phyloP scores from a whole-genome alignment of 2,888 invertebrate genomes.

The Pherbina coryleti region DNA sequence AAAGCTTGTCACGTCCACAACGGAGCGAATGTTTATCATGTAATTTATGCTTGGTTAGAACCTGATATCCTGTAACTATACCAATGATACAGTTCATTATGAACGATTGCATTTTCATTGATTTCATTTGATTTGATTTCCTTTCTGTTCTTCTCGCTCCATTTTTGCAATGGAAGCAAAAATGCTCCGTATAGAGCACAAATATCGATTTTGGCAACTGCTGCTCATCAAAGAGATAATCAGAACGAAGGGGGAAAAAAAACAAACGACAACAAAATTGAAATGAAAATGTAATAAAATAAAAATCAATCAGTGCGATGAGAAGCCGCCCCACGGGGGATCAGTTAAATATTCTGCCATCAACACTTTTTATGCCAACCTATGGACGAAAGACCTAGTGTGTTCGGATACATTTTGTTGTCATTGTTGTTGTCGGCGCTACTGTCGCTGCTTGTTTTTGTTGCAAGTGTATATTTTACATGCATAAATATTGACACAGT shows the following conservation, averaged over 20 bases:
- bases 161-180: no score
- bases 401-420: constrained; percentile 18
- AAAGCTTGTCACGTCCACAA: no score
- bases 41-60: no score
- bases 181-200: not conserved
- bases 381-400: no score
- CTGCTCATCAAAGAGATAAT: not conserved
- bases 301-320: not conserved
- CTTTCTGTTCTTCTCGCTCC: not conserved
- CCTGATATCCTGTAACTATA: not conserved
- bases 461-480: not conserved
- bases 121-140: constrained; percentile 3
- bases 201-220: constrained; percentile 13
- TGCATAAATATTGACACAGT: constrained; percentile 26
- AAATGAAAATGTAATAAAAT: not conserved
- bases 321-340: not conserved
- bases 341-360: constrained; percentile 27
- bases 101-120: constrained; percentile 21
- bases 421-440: not conserved
- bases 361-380: constrained; percentile 19
- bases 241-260: not conserved
- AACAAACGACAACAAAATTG: not conserved
- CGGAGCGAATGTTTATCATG: no score
- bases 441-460: not conserved
- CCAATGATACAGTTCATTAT: not conserved